These are phyloP conservation scores for Karalla daura DNA, from an alignment of 2,797 vertebrate species.

Conservation along the genomic window DNA sequence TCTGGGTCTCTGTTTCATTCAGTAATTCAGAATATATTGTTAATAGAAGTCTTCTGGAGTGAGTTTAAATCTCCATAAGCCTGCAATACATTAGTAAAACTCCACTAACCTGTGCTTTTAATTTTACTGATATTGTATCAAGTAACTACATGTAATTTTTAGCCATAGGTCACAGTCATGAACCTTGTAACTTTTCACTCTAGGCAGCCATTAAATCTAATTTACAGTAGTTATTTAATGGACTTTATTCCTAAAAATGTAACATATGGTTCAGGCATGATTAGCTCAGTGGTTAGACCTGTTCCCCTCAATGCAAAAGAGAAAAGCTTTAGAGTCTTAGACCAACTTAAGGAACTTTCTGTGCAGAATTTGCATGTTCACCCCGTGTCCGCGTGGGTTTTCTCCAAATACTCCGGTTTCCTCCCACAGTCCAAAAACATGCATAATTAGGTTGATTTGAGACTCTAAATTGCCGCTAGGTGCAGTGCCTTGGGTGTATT, in stretches of 20 bases:
- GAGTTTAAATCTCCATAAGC: background rate
- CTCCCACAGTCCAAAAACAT: too few relatives aligned
- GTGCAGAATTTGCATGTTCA: too few relatives aligned
- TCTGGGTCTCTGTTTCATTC: constrained; percentile 10
- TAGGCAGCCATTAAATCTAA: background rate
- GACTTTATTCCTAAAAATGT: background rate
- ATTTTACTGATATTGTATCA: background rate
- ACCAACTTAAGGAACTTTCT: too few relatives aligned
- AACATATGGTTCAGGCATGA: background rate
- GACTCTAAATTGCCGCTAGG: too few relatives aligned
- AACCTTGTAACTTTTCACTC: background rate
- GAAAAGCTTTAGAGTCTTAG: too few relatives aligned
- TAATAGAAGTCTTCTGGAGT: background rate
- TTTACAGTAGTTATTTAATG: background rate
- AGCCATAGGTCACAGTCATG: background rate
- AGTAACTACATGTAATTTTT: constrained; percentile 5
- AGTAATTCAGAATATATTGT: constrained; percentile 12
- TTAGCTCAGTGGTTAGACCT: too few relatives aligned
- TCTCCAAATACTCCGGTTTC: too few relatives aligned
- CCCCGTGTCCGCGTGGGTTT: too few relatives aligned
- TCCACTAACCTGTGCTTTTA: background rate
- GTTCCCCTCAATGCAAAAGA: too few relatives aligned
- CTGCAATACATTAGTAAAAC: constrained; percentile 3
- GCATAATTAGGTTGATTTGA: too few relatives aligned
- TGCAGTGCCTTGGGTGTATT: too few relatives aligned